These are phyloP conservation scores for Psittacula echo DNA, from an alignment of 2,797 vertebrate species.

Conservation along the genomic window DNA sequence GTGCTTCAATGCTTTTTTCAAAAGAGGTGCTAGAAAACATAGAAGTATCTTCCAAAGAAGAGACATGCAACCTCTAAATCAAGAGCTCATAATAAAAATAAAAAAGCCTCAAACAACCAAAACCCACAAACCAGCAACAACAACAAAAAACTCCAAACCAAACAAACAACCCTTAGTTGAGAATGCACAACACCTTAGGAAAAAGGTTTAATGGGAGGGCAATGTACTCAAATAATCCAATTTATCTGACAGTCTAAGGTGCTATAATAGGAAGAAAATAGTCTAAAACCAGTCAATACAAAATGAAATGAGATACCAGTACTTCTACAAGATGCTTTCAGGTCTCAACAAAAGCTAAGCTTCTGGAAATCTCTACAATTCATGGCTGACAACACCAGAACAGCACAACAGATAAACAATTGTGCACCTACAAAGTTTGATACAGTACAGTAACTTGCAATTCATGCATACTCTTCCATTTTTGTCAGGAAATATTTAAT, in stretches of 20 bases:
- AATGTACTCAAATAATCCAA: neutral
- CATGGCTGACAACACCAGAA: neutral
- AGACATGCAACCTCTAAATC: neutral
- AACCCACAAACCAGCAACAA: neutral
- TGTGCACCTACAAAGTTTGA: neutral
- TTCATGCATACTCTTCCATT: neutral
- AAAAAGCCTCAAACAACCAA: neutral
- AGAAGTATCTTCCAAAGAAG: neutral
- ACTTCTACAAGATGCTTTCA: neutral
- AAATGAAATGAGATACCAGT: neutral
- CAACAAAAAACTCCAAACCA: neutral
- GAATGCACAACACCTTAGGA: neutral
- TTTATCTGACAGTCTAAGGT: neutral
- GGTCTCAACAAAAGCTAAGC: neutral
- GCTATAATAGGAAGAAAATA: neutral
- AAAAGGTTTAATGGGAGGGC: neutral
- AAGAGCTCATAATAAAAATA: neutral
- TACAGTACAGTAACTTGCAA: neutral
- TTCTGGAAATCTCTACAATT: neutral
- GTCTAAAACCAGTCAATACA: neutral
- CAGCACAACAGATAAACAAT: neutral
- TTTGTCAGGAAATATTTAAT: neutral
- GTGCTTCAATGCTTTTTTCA: neutral
- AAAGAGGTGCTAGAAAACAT: neutral
- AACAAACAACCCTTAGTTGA: neutral